Conservation (phyloP, 2,797 vertebrate species). For the Crenichthys baileyi region DNA sequence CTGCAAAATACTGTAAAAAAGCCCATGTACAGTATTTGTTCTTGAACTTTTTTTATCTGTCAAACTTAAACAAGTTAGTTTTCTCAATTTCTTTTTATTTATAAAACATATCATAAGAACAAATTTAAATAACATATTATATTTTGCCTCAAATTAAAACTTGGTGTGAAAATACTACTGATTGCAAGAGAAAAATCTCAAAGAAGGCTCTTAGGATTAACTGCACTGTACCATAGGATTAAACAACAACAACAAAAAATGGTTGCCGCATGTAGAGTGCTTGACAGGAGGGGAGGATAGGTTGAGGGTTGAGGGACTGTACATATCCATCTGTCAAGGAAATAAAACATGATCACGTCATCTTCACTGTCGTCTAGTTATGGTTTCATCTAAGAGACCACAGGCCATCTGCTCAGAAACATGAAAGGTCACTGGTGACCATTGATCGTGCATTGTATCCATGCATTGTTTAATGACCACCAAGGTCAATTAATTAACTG, state of each 20-base stretch:
- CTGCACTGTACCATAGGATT: constrained; percentile 41
- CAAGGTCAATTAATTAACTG: constrained; percentile 78
- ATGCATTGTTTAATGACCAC: constrained; percentile 77
- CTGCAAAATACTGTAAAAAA: background rate
- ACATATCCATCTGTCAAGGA: constrained; percentile 73
- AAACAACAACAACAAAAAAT: constrained; percentile 17
- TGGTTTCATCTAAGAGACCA: constrained; percentile 67
- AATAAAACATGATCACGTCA: constrained; percentile 59
- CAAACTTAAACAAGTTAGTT: background rate
- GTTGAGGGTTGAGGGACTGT: constrained; percentile 12
- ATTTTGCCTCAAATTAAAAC: background rate
- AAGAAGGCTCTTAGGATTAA: background rate
- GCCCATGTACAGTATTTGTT: background rate
- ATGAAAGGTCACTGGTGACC: constrained; percentile 66
- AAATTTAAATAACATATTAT: background rate
- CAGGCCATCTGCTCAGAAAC: constrained; percentile 71
- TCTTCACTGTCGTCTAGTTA: constrained; percentile 61
- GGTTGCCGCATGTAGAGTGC: constrained; percentile 21
- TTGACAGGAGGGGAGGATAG: constrained; percentile 12
- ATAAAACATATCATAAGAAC: background rate
- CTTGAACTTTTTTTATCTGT: background rate
- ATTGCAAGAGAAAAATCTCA: background rate
- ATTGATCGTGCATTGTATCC: constrained; percentile 77
- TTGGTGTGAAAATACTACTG: background rate
- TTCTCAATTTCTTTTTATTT: background rate